These are phyloP conservation scores for Drosophila anceps DNA, from an alignment of 2,888 invertebrate species.

Conservation along the genomic window DNA sequence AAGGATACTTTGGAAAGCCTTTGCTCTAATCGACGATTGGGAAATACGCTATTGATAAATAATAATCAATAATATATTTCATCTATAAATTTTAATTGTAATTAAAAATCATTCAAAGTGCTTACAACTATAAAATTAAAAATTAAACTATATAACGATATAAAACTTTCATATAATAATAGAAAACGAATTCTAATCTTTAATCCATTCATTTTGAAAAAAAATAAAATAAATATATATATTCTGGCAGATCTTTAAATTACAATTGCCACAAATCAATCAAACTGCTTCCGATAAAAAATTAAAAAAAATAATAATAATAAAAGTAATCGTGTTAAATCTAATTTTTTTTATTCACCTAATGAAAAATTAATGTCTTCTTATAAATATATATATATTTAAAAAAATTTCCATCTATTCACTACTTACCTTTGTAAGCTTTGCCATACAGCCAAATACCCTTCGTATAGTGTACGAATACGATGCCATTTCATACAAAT, in stretches of 20 bases:
- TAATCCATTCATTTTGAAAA: too few relatives aligned
- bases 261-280: too few relatives aligned
- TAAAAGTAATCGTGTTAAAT: too few relatives aligned
- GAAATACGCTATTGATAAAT: constrained; percentile 36
- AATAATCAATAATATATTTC: neutral
- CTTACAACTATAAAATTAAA: neutral
- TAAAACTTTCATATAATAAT: neutral
- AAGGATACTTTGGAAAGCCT: neutral
- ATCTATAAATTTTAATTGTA: neutral
- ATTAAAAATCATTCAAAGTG: neutral
- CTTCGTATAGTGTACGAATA: constrained; percentile 32
- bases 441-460: neutral
- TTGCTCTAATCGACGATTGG: neutral
- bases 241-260: too few relatives aligned
- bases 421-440: constrained; percentile 2
- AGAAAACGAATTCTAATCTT: too few relatives aligned
- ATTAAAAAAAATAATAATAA: too few relatives aligned
- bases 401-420: neutral
- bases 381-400: neutral
- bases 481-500: constrained; percentile 43
- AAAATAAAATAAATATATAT: too few relatives aligned
- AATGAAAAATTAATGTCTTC: too few relatives aligned
- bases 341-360: too few relatives aligned
- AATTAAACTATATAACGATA: too few relatives aligned
- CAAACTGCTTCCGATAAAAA: too few relatives aligned